phyloP scores from a whole-genome alignment of 2,113 vertebrate genomes.

The Dasyprocta punctata region DNA sequence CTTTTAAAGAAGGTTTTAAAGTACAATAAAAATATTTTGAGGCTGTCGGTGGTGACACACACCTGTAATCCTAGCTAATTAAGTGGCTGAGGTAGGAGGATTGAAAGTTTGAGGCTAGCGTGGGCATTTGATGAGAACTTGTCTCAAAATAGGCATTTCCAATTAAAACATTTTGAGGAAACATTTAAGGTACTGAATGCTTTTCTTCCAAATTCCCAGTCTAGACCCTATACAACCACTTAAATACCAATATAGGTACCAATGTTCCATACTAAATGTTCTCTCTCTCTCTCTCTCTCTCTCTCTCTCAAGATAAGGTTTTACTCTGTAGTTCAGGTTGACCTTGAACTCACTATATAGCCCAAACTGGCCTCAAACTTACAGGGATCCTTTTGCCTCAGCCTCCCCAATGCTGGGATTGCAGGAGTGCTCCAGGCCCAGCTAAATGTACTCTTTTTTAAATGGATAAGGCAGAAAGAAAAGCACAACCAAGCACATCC shows the following conservation, averaged over 20 bases:
- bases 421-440: not conserved
- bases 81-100: not conserved
- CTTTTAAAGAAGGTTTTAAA: not conserved
- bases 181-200: not conserved
- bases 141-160: not conserved
- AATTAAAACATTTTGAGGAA: not conserved
- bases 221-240: not conserved
- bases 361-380: not conserved
- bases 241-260: not conserved
- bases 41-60: not conserved
- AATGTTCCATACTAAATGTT: not conserved
- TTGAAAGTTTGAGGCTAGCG: not conserved
- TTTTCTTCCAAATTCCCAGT: constrained; percentile 40
- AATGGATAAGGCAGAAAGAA: not conserved
- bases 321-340: not conserved
- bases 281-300: not conserved
- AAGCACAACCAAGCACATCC: not conserved
- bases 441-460: not conserved
- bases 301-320: not conserved
- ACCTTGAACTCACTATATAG: not conserved
- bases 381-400: not conserved
- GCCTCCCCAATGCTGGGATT: not conserved
- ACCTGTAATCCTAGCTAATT: not conserved
- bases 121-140: not conserved
- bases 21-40: not conserved